Evolutionary conservation across 1,140 invertebrate genomes (phyloP), one percentile per base, ranked within the genome.

Genomic region (Vanessa tameamea): DNA sequence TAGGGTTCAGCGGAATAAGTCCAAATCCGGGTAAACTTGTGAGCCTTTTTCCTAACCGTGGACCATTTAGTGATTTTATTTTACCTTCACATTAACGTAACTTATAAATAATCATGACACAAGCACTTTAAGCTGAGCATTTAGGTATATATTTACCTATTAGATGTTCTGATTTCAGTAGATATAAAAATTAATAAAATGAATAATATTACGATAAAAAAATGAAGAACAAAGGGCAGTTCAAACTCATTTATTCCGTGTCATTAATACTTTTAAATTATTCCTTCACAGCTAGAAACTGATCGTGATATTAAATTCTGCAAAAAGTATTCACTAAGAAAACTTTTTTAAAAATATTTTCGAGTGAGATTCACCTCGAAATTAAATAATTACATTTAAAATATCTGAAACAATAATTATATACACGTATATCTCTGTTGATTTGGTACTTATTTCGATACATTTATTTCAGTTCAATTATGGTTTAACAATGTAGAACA

Each of bases 191-290:
- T 43, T 5, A 43, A 43, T 43, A 43, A 43, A 43, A 43, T 11
- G 37, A 43, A 43, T 9, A 43, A 9, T 43, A 43, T 43, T 43
- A 11, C 8, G 3, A 43, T 43, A 43, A 13, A 57, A 57, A n/a
- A 57, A 12, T 57, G n/a, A 57, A 57, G 53, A 20, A 57, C 20
- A 23, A 57, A 57, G 20, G 53, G 20, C 53, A 57, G 53, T 57
- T 23, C 11, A 57, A 20, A 57, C 53, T 57, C 13, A 57, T 57
- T 57, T 57, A 23, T 57, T 23, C 53, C 12, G 20, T 57, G 20
- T 23, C 16, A 57, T 57, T 57, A 57, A 57, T 26, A 57, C 53
- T 57, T 57, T 57, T 57, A 57, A 57, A 23, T 57, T 57, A 23
- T 57, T 53, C 53, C 53, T 23, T 57, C 53, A 57, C 53, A 57